Conservation (phyloP, 2,888 invertebrate genomes). For the Glaucopsyche alexis region DNA sequence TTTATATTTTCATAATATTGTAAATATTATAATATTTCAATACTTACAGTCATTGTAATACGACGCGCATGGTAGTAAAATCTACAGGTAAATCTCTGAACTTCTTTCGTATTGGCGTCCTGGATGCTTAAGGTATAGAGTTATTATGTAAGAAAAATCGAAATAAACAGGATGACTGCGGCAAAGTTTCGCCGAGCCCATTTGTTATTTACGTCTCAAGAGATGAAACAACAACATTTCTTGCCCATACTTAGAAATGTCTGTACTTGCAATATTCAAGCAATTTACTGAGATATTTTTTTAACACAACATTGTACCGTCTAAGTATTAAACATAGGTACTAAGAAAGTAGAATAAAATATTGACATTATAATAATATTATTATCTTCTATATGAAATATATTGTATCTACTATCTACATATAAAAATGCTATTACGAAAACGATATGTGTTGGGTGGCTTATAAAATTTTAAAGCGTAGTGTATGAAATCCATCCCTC, state of each 20-base stretch:
- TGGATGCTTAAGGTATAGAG: slow-evolving; percentile 22
- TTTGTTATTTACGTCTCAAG: slow-evolving; percentile 74
- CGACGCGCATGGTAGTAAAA: no score
- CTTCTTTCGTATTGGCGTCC: not conserved
- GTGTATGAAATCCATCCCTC: not conserved
- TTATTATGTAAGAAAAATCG: slow-evolving; percentile 46
- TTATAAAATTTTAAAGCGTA: not conserved
- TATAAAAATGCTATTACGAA: not conserved
- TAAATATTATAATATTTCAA: no score
- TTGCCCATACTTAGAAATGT: slow-evolving; percentile 43
- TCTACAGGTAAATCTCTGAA: not conserved
- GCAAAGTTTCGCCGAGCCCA: slow-evolving; percentile 65
- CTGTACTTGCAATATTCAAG: slow-evolving; percentile 15
- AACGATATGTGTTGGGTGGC: not conserved
- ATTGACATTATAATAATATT: not conserved
- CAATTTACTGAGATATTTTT: slow-evolving; percentile 23
- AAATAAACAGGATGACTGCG: slow-evolving; percentile 65
- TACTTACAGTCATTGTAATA: no score
- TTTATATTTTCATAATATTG: no score
- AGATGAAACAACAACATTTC: slow-evolving; percentile 65
- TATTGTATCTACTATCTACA: no score
- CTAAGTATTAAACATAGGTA: not conserved
- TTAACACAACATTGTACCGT: not conserved
- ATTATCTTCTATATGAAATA: not conserved
- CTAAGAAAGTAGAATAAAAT: not conserved